These are phyloP conservation scores for Epinotia brunnichana DNA, from an alignment of 2,888 invertebrate genomes.

Conservation along the genomic window DNA sequence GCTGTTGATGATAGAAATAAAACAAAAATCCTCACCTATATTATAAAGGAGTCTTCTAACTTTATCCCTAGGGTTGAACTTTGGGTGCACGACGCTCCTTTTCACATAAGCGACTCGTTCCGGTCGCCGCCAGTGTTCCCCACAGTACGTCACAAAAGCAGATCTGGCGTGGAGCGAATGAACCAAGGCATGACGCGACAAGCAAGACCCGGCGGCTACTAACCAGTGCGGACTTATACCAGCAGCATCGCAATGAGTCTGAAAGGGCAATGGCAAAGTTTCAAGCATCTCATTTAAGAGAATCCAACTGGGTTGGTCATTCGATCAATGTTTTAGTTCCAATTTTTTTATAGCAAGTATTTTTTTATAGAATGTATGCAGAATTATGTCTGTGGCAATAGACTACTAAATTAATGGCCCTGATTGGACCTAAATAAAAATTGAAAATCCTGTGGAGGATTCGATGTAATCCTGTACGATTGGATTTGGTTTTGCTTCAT, in stretches of 20 bases:
- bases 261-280: conserved; percentile 32
- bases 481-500: too few relatives aligned
- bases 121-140: conserved; percentile 66
- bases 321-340: too few relatives aligned
- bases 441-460: too few relatives aligned
- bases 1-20: too few relatives aligned
- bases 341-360: too few relatives aligned
- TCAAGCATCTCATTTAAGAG: too few relatives aligned
- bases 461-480: too few relatives aligned
- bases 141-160: conserved; percentile 71
- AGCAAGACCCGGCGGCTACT: conserved; percentile 68
- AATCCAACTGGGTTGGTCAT: too few relatives aligned
- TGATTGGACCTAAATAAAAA: too few relatives aligned
- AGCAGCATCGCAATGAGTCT: conserved; percentile 75
- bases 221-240: conserved; percentile 73
- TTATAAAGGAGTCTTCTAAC: conserved; percentile 64
- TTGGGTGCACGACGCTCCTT: conserved; percentile 67
- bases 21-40: conserved; percentile 58
- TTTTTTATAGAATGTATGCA: neutral
- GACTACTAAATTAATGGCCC: too few relatives aligned
- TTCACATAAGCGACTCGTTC: conserved; percentile 71
- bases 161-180: conserved; percentile 58
- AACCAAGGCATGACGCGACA: conserved; percentile 63
- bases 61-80: conserved; percentile 59
- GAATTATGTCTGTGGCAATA: neutral